Percentiles rank a stretch among this genome's conserved stretches.
These are phyloP conservation scores for Hippocampus mohnikei DNA, from an alignment of 2,113 vertebrate genomes.

Conservation along the genomic window DNA sequence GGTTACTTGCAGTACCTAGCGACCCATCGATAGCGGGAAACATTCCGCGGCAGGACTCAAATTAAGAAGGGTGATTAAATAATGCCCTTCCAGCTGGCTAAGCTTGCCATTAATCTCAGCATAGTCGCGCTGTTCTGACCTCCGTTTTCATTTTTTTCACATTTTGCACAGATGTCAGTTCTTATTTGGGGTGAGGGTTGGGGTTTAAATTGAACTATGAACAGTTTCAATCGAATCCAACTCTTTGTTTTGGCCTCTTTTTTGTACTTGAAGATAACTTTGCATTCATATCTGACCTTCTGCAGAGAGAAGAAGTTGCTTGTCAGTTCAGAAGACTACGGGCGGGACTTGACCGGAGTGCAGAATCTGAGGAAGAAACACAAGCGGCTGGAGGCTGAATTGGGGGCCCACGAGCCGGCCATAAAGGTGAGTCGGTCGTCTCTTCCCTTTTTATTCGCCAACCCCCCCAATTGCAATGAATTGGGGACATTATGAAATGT, in stretches of 20 bases:
- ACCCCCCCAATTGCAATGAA: background rate
- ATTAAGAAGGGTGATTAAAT: background rate
- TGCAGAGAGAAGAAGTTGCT: conserved; percentile 94
- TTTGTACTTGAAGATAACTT: background rate
- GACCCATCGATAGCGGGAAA: background rate
- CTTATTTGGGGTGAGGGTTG: background rate
- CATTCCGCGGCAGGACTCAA: background rate
- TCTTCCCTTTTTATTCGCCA: background rate
- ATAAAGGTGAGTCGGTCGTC: conserved; percentile 79
- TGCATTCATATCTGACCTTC: background rate
- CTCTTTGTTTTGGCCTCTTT: background rate
- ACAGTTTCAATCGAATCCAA: background rate
- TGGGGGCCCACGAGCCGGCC: conserved; percentile 92
- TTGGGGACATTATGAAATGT: too few relatives aligned
- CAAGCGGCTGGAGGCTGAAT: conserved; percentile 92
- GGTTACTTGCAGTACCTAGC: background rate
- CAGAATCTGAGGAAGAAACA: conserved; percentile 99
- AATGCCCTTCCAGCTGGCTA: background rate
- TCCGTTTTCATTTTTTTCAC: background rate
- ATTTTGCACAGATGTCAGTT: background rate
- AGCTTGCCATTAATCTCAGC: background rate
- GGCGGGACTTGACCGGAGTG: conserved; percentile 94
- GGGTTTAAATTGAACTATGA: background rate
- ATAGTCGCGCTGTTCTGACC: background rate
- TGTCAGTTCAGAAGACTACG: conserved; percentile 97